These are phyloP conservation scores for Heliornis fulica DNA, from an alignment of 2,113 vertebrate genomes.

Conservation along the genomic window DNA sequence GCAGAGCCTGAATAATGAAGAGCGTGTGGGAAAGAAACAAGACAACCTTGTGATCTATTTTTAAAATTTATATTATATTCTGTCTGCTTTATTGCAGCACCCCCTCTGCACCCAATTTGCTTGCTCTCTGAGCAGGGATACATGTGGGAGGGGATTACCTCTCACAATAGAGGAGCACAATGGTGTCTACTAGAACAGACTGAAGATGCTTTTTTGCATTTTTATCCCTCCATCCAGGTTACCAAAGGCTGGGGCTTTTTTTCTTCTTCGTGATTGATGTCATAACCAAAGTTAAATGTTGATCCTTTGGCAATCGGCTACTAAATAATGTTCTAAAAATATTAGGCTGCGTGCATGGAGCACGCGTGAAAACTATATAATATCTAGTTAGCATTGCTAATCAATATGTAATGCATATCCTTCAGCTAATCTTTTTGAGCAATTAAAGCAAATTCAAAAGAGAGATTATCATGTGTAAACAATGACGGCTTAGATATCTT, in stretches of 20 bases:
- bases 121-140: neutral
- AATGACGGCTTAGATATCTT: conserved; percentile 70
- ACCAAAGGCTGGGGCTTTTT: neutral
- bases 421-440: conserved; percentile 72
- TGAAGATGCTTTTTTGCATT: neutral
- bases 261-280: neutral
- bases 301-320: neutral
- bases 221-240: neutral
- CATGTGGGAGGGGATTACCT: neutral
- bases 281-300: conserved; percentile 26
- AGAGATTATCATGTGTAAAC: conserved; percentile 79
- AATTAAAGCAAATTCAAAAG: conserved; percentile 76
- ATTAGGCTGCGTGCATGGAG: neutral
- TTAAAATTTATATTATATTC: neutral
- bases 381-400: conserved; percentile 54
- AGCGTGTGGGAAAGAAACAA: neutral
- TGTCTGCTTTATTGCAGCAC: neutral
- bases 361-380: neutral
- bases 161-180: conserved; percentile 21
- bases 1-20: neutral
- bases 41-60: conserved; percentile 34
- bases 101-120: neutral
- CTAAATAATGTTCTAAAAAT: neutral
- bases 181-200: neutral
- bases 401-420: conserved; percentile 35